These are phyloP conservation scores for Chymomyza costata DNA, from an alignment of 1,140 invertebrate species.

Conservation along the genomic window DNA sequence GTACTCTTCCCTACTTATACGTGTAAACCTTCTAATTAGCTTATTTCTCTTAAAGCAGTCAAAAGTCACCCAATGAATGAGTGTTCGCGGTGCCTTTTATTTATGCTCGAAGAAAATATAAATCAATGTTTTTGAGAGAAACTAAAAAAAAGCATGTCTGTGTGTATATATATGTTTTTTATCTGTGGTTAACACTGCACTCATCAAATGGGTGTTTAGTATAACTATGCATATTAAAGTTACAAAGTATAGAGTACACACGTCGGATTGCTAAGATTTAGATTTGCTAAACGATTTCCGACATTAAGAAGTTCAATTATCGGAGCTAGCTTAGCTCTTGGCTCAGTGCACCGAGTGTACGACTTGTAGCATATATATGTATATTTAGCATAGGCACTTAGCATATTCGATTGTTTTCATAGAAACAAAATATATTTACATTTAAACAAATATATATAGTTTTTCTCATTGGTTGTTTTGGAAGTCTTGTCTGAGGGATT, in stretches of 20 bases:
- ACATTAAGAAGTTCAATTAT: slow-evolving; percentile 11
- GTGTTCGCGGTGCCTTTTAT: slow-evolving; percentile 39
- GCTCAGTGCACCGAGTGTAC: slow-evolving; percentile 33
- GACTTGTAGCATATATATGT: slow-evolving; percentile 20
- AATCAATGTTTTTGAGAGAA: too few species aligned
- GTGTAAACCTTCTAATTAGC: too few species aligned
- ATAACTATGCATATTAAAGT: too few species aligned
- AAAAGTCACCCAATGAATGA: slow-evolving; percentile 22
- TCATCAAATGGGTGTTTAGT: too few species aligned
- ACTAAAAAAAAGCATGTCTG: slow-evolving; percentile 16
- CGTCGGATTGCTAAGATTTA: background rate
- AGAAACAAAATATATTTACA: slow-evolving; percentile 61
- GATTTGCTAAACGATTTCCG: slow-evolving; percentile 11
- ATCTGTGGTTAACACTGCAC: too few species aligned
- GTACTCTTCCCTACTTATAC: slow-evolving; percentile 9
- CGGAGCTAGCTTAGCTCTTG: slow-evolving; percentile 6
- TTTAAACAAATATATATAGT: slow-evolving; percentile 36
- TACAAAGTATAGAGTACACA: too few species aligned
- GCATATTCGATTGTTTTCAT: slow-evolving; percentile 71
- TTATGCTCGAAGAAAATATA: too few species aligned
- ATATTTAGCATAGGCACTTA: slow-evolving; percentile 69
- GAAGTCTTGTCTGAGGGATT: slow-evolving; percentile 48
- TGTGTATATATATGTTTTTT: too few species aligned
- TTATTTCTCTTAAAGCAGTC: slow-evolving; percentile 45
- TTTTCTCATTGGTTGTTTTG: slow-evolving; percentile 48